Evolutionary conservation across 2,113 vertebrate genomes (phyloP).

Genomic region (Oncorhynchus tshawytscha): DNA sequence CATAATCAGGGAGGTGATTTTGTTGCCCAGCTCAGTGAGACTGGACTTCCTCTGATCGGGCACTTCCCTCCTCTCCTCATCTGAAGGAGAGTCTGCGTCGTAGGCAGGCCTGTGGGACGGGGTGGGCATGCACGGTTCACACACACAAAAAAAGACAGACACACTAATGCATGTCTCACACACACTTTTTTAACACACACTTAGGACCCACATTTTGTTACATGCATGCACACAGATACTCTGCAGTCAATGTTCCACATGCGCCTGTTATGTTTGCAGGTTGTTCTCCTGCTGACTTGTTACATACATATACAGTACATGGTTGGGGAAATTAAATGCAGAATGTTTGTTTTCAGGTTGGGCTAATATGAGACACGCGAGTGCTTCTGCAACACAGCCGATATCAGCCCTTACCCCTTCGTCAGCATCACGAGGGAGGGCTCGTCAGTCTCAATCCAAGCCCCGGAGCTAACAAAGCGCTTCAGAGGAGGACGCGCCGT

Average conservation of each 20-base stretch:
- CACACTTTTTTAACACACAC: no score
- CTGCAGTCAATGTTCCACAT: neutral
- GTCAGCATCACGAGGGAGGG: slow-evolving; percentile 68
- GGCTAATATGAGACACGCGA: neutral
- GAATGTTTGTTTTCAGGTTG: neutral
- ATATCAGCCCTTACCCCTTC: slow-evolving; percentile 78
- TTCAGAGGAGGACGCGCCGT: slow-evolving; percentile 81
- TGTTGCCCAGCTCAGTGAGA: slow-evolving; percentile 79
- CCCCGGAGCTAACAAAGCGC: slow-evolving; percentile 84
- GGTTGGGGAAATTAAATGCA: no score
- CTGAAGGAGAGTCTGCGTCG: slow-evolving; percentile 53
- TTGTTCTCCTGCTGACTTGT: no score
- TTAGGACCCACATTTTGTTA: no score
- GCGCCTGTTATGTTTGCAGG: no score
- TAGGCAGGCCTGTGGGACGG: slow-evolving; percentile 69
- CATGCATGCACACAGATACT: neutral
- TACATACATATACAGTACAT: no score
- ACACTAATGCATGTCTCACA: neutral
- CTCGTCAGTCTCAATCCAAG: slow-evolving; percentile 83
- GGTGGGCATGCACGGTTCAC: slow-evolving; percentile 28
- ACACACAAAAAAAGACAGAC: slow-evolving; percentile 4
- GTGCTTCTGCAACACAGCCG: neutral
- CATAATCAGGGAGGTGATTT: slow-evolving; percentile 70
- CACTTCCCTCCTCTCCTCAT: slow-evolving; percentile 65
- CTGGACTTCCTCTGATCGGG: slow-evolving; percentile 74